Evolutionary conservation across 2,888 invertebrate genomes (phyloP).

Genomic region (Lasioglossum malachurum): DNA sequence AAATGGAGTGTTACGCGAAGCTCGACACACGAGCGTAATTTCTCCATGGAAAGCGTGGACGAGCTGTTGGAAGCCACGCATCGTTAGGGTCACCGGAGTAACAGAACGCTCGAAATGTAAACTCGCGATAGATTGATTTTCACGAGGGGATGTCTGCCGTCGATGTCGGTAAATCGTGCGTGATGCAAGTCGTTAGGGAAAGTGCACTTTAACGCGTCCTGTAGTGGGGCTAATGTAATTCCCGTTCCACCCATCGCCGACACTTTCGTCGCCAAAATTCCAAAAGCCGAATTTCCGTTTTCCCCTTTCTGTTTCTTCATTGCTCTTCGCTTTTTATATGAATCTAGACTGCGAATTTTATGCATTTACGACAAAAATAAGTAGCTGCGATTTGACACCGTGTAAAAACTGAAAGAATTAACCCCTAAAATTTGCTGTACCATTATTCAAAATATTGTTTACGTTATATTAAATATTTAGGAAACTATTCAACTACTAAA

Average conservation of each 20-base stretch:
- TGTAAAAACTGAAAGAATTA: not conserved
- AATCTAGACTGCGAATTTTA: not conserved
- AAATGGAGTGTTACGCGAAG: not conserved
- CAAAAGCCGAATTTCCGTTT: not conserved
- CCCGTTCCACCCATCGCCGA: constrained; percentile 27
- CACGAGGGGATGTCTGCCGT: constrained; percentile 24
- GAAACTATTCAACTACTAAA: no score
- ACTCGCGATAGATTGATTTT: constrained; percentile 24
- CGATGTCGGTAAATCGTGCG: constrained; percentile 59
- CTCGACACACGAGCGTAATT: not conserved
- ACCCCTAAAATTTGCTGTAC: no score
- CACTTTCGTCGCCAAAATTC: constrained; percentile 9
- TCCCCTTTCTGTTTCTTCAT: not conserved
- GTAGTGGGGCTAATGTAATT: constrained; percentile 59
- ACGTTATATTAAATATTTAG: no score
- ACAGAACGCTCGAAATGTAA: constrained; percentile 10
- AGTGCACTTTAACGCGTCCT: constrained; percentile 61
- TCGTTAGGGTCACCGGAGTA: not conserved
- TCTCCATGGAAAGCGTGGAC: not conserved
- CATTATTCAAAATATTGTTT: no score
- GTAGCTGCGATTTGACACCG: not conserved
- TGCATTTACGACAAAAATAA: not conserved
- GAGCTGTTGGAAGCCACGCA: not conserved
- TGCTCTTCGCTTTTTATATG: not conserved
- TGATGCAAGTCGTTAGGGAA: constrained; percentile 60